phyloP scores from a whole-genome alignment of 2,113 vertebrate genomes.

The Candoia aspera region DNA sequence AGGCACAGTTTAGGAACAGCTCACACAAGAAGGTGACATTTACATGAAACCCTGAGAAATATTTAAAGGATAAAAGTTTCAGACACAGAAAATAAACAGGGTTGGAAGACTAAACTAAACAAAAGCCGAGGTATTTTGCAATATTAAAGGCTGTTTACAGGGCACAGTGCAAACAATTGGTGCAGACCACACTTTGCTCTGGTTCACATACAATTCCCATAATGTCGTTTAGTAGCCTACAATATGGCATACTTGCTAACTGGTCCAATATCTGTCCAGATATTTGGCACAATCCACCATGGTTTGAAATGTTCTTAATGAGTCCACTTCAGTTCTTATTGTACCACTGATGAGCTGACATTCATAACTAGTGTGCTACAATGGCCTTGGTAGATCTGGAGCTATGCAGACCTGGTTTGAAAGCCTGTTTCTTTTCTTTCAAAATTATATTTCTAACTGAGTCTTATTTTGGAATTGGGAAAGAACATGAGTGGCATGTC shows the following conservation, averaged over 20 bases:
- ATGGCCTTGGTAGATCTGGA: not conserved
- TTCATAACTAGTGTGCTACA: not conserved
- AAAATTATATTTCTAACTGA: not conserved
- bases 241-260: not conserved
- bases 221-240: not conserved
- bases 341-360: not conserved
- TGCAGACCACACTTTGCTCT: not conserved
- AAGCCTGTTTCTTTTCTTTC: not conserved
- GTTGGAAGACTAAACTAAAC: slow-evolving; percentile 16
- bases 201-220: not conserved
- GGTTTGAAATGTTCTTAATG: not conserved
- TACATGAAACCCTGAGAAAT: not conserved
- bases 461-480: not conserved
- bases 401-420: not conserved
- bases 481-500: not conserved
- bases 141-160: not conserved
- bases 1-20: not conserved
- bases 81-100: slow-evolving; percentile 8
- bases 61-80: slow-evolving; percentile 33
- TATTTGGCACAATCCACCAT: not conserved
- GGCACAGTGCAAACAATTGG: not conserved
- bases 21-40: not conserved
- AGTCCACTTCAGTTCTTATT: not conserved
- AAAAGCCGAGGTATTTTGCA: slow-evolving; percentile 20
- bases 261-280: not conserved